Evolutionary conservation across 2,888 invertebrate species (phyloP).

Genomic region (Tachina lurida): DNA sequence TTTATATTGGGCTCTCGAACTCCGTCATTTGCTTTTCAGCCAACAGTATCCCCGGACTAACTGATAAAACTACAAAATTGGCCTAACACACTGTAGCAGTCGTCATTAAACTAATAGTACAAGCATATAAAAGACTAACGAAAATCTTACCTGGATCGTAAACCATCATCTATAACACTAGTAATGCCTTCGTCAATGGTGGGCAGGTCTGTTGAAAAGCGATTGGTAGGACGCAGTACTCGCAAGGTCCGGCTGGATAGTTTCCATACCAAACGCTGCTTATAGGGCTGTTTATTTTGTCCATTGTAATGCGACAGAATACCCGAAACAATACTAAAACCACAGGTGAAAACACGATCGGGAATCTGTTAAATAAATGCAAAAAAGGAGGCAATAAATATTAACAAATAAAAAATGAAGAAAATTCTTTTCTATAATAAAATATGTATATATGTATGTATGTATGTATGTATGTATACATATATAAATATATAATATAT

Average conservation of each 20-base stretch:
- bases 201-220: constrained; percentile 88
- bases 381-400: not conserved
- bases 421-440: too few relatives aligned
- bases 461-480: too few relatives aligned
- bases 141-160: constrained; percentile 80
- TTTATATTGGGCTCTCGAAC: too few relatives aligned
- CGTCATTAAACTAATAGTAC: not conserved
- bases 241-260: constrained; percentile 88
- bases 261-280: constrained; percentile 90
- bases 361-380: constrained; percentile 84
- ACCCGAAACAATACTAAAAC: constrained; percentile 86
- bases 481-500: too few relatives aligned
- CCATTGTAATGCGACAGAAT: constrained; percentile 89
- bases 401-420: not conserved
- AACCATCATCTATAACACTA: constrained; percentile 81
- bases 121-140: constrained; percentile 9
- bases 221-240: constrained; percentile 89
- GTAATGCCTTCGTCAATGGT: constrained; percentile 88
- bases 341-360: constrained; percentile 86
- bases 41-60: too few relatives aligned
- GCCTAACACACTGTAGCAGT: too few relatives aligned
- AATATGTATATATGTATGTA: too few relatives aligned
- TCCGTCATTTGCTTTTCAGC: too few relatives aligned
- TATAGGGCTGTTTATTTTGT: constrained; percentile 86
- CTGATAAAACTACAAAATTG: too few relatives aligned